Evolutionary conservation across 2,113 vertebrate genomes (phyloP).

Genomic region (Hymenochirus boettgeri): DNA sequence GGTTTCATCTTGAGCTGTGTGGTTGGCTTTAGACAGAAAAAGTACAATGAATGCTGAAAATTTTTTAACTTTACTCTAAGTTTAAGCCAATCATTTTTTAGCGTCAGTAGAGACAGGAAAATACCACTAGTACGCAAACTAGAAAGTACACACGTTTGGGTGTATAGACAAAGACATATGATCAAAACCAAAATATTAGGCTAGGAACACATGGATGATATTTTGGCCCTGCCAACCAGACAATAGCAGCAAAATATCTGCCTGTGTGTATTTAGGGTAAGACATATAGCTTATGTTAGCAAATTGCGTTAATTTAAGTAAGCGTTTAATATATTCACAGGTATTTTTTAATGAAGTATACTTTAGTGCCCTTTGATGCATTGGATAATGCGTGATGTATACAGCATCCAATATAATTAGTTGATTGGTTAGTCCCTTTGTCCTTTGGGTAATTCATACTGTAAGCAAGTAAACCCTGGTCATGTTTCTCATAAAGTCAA

Average conservation of each 20-base stretch:
- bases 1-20: slow-evolving; percentile 28
- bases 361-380: slow-evolving; percentile 56
- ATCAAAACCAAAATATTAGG: too few species aligned
- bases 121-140: not conserved
- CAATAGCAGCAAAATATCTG: too few species aligned
- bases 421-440: slow-evolving; percentile 66
- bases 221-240: too few species aligned
- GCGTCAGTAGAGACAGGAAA: not conserved
- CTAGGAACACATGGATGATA: too few species aligned
- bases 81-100: not conserved
- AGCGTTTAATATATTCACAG: not conserved
- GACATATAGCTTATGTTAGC: too few species aligned
- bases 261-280: too few species aligned
- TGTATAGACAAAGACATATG: too few species aligned
- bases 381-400: slow-evolving; percentile 50
- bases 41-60: too few species aligned
- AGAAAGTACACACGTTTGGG: not conserved
- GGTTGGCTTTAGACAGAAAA: not conserved
- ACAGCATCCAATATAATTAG: slow-evolving; percentile 65
- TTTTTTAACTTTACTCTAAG: too few species aligned
- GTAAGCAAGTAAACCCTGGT: slow-evolving; percentile 63
- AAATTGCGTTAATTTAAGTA: too few species aligned
- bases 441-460: slow-evolving; percentile 65
- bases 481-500: slow-evolving; percentile 63
- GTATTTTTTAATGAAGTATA: slow-evolving; percentile 17